Percentiles rank a stretch among this genome's conserved stretches.
Conservation (phyloP, 2,888 invertebrate genomes). For the Cerceris rybyensis region DNA sequence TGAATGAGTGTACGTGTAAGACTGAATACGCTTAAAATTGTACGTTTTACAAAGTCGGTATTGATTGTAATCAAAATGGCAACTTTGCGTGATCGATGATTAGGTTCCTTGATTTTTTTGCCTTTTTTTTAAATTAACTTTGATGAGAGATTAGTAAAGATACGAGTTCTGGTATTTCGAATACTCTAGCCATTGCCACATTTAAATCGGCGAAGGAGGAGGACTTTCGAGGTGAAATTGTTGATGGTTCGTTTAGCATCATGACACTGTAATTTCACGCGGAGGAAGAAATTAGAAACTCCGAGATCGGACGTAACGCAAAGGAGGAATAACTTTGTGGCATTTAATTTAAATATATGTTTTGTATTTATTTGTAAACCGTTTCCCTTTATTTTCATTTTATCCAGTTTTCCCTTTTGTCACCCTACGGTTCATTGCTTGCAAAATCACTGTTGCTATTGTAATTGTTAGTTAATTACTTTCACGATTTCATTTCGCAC, state of each 20-base stretch:
- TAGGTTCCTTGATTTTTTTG: too few relatives aligned
- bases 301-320: constrained; percentile 42
- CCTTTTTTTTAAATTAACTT: too few relatives aligned
- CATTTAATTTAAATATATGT: constrained; percentile 77
- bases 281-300: constrained; percentile 23
- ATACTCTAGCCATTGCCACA: background rate
- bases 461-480: background rate
- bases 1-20: constrained; percentile 47
- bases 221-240: constrained; percentile 7
- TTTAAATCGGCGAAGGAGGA: background rate
- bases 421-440: constrained; percentile 14
- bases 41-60: constrained; percentile 7
- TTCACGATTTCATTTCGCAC: background rate
- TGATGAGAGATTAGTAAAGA: too few relatives aligned
- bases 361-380: constrained; percentile 76
- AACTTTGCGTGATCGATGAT: too few relatives aligned
- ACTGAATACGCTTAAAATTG: constrained; percentile 50
- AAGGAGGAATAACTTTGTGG: constrained; percentile 67
- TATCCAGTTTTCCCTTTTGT: constrained; percentile 49
- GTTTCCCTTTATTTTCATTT: constrained; percentile 62
- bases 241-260: constrained; percentile 6
- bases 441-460: background rate
- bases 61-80: background rate
- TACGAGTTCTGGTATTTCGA: background rate
- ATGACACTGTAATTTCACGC: constrained; percentile 51